Evolutionary conservation across 1,140 invertebrate genomes (phyloP), one percentile per base, ranked within the genome.

Genomic region (Lineus longissimus): DNA sequence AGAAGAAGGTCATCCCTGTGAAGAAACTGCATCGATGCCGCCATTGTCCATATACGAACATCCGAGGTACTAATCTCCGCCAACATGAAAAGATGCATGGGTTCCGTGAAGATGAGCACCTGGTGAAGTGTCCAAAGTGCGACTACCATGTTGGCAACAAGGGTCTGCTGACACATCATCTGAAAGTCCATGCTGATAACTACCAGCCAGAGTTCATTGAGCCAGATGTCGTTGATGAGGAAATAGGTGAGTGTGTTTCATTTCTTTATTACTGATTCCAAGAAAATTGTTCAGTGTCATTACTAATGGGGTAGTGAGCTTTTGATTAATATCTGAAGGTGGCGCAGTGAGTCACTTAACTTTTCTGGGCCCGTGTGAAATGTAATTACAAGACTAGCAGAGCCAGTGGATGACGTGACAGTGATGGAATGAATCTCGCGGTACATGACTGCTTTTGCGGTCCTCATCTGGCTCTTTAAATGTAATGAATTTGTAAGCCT

Each of bases 31-130:
- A 90, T 70, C 91, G 92, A 73, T 94, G 91, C 74, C 84, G 89
- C 31, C 89, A 87, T 73, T 94, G 92, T 78, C 91, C 92, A 0
- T 91, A 92, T 76, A 88, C 91, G 0, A 92, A 92, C 73, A 89
- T 80, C 25, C 67, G 78, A 23, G 64, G 71, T 6, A 87, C 88
- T 33, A 91, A 91, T 75, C 89, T 94, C 31, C 86, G 87, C n/a
- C 89, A 91, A 66, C 92, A 94, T 78, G 91, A 94, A 77, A 88
- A 88, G 76, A 91, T 93, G 87, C 92, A 94, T 78, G 84, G 84
- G n/a, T 70, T 81, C 64, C 76, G 86, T 9, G 58, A 70, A 2
- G 72, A 68, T 31, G 73, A 77, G 43, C 88, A 88, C 0, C 84
- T 86, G 22, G 87, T 88, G 72, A 89, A 88, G 65, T 95, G 92